Evolutionary conservation across 2,888 invertebrate genomes (phyloP), one percentile per base, ranked within the genome.

Genomic region (Eristalis pertinax): DNA sequence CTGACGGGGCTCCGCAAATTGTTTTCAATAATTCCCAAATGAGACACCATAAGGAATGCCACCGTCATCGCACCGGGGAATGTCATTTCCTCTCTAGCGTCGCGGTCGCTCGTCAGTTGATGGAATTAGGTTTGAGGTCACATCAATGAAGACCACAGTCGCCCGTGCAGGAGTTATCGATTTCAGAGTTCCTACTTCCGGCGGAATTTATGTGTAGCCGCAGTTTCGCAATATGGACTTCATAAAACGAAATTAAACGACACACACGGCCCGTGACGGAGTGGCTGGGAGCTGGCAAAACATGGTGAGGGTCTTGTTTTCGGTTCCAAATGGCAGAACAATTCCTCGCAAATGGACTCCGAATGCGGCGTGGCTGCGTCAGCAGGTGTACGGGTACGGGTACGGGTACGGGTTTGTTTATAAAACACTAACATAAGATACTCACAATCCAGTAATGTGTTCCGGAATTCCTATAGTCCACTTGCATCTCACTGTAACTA

Each of bases 361-460:
- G 50, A 50, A 26, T 64, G n/a, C 13, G n/a, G 8, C 26, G 63
- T 56, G 8, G 35, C 1, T 63, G 84, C 75, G 75, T 74, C 78
- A 70, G 38, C 58, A 74, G 63, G 22, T 60, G 29, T 32, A 13
- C 65, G 38, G 60, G 26, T 43, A 50, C 76, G 75, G 80, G 80
- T 75, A 76, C 0, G 41, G 56, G 38, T 58, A 69, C 68, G 74
- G 63, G 22, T 60, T 70, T 22, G 15, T 26, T 8, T 67, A 1
- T n/a, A n/a, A 38, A 8, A 58, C 56, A 78, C 38, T 19, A 1
- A 22, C 89, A 89, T 89, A 89, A 89, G n/a, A 83, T 91, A 93
- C 93, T 93, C 89, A 93, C 93, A 92, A 93, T 92, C 93, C 93
- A 93, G 91, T 92, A 92, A 91, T 93, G 92, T 91, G 92, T 91